phyloP scores from a whole-genome alignment of 2,113 vertebrate genomes.

The Balaeniceps rex region DNA sequence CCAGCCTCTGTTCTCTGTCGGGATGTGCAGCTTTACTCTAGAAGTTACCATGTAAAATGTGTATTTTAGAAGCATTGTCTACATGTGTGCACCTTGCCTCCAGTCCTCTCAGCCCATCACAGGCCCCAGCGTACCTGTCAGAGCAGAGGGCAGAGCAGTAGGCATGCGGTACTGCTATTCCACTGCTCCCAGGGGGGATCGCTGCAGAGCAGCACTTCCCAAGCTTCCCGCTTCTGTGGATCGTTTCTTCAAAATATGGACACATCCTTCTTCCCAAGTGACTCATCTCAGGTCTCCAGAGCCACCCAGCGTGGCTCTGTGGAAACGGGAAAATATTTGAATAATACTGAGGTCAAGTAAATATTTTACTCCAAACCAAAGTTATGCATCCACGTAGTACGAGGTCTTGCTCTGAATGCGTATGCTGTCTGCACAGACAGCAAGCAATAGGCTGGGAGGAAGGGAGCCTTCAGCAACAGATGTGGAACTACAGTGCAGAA shows the following conservation, averaged over 20 bases:
- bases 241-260: background rate
- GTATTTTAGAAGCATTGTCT: background rate
- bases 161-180: background rate
- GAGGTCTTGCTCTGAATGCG: accelerated
- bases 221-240: background rate
- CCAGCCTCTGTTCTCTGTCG: background rate
- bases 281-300: background rate
- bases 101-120: background rate
- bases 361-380: background rate
- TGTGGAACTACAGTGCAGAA: background rate
- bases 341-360: background rate
- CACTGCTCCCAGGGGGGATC: background rate
- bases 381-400: background rate
- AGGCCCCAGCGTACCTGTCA: background rate
- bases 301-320: background rate
- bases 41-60: background rate
- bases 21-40: background rate
- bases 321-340: background rate
- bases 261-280: background rate
- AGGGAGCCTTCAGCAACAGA: background rate
- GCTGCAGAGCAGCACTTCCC: background rate
- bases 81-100: background rate
- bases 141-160: background rate
- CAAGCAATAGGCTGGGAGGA: background rate
- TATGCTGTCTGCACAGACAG: background rate